Base-by-base conservation (phyloP, 2,113 vertebrate species). In the Nipponia nippon region DNA sequence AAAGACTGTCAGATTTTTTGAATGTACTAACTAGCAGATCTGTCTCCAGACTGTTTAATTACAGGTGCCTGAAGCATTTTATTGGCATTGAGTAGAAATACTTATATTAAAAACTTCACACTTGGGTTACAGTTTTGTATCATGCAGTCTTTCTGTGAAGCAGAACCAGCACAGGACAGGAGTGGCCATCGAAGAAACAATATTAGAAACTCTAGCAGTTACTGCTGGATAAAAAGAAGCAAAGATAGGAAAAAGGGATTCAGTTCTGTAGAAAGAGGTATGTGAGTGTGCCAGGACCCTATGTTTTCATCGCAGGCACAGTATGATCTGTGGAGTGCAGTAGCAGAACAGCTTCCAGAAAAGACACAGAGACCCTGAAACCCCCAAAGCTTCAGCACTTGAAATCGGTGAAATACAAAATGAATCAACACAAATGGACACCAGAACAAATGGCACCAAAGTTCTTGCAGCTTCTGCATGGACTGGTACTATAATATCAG, bases 1-100 rank as follows among this genome's bases (percentile, higher is more conserved):
- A 95, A 94, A 85, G 53, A 59, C 84, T 96, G 84, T 71, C 88
- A 91, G 47, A 56, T 90, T 91, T 89, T 87, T 83, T 44, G 27
- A 76, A 80, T n/a, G 78, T 86, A 80, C 71, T 88, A 92, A 82
- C 17, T 9, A 95, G 87, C 80, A 90, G 75, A 83, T 92, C 83
- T 87, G 1, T 96, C 87, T 94, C 70, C 93, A 95, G 75, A 90
- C 82, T 94, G 65, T 95, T 89, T 95, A 91, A 96, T 93, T 96
- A 78, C 82, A 87, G 87, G 82, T 94, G 84, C 61, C 83, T 80
- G 75, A 93, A 93, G 59, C 59, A 34, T 88, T 85, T 90, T 93
- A 91, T 65, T 97, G 92, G 82, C 95, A 86, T 61, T 38, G 49
- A 79, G 49, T 77, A 65, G 58, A 90, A 90, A 85, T 52, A 42